These are phyloP conservation scores for Acanthisitta chloris DNA, from an alignment of 2,113 vertebrate genomes.

Conservation along the genomic window DNA sequence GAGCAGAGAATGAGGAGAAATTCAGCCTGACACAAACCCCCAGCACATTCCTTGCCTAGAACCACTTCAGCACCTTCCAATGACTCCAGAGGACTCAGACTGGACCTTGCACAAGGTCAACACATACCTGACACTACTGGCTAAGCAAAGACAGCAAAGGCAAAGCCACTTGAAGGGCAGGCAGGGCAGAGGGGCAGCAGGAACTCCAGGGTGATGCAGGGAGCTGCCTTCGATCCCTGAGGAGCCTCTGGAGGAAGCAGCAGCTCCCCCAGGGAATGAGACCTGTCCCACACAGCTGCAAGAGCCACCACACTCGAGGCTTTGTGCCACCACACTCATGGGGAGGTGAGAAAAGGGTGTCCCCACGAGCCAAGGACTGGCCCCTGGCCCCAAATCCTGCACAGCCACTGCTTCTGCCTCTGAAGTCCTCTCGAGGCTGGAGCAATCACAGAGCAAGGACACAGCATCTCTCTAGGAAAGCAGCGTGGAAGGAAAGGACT, in stretches of 20 bases:
- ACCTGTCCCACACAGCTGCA: rapidly evolving
- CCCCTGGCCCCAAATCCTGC: rapidly evolving
- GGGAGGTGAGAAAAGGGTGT: rapidly evolving
- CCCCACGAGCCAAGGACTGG: neutral
- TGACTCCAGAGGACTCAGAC: rapidly evolving
- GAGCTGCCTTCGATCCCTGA: rapidly evolving
- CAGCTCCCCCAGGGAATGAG: neutral
- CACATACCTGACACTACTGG: rapidly evolving
- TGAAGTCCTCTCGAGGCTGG: rapidly evolving
- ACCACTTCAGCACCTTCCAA: rapidly evolving
- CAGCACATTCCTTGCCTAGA: rapidly evolving
- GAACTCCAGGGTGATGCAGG: rapidly evolving
- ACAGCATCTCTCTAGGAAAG: neutral
- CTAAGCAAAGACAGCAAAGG: neutral
- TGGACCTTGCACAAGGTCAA: neutral
- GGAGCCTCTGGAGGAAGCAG: neutral
- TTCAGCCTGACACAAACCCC: rapidly evolving
- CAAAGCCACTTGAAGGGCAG: neutral
- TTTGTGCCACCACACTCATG: rapidly evolving
- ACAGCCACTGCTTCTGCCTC: rapidly evolving
- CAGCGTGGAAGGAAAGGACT: neutral
- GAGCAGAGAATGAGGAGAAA: neutral
- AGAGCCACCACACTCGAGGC: neutral
- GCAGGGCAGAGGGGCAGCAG: neutral
- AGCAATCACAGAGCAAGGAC: rapidly evolving